Evolutionary conservation across 2,113 vertebrate species (phyloP).

Genomic region (Ancistrus triradiatus): DNA sequence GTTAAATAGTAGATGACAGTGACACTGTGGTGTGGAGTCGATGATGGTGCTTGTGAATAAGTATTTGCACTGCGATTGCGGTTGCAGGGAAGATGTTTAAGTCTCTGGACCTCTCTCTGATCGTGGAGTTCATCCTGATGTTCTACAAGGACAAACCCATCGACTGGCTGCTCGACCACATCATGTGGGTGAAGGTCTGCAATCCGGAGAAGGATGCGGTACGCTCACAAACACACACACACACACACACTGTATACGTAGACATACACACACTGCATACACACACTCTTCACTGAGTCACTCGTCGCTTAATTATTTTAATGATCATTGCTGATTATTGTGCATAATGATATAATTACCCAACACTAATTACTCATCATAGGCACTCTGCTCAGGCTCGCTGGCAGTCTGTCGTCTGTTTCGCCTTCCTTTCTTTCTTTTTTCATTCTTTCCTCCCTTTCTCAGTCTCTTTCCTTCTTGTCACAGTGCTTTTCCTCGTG

Average conservation of each 20-base stretch:
- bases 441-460: neutral
- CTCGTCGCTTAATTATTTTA: neutral
- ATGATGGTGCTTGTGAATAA: neutral
- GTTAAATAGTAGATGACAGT: too few relatives aligned
- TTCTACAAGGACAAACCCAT: constrained; percentile 99
- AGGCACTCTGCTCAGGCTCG: constrained; percentile 10
- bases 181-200: constrained; percentile 99
- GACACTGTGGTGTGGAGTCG: neutral
- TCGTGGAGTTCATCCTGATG: constrained; percentile 98
- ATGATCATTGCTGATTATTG: constrained; percentile 16
- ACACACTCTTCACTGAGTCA: neutral
- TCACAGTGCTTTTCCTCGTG: neutral
- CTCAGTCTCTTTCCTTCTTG: neutral
- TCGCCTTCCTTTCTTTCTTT: too few relatives aligned
- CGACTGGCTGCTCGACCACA: constrained; percentile 97
- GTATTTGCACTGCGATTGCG: neutral
- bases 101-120: constrained; percentile 90
- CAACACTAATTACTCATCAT: constrained; percentile 9
- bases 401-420: neutral
- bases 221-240: constrained; percentile 46
- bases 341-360: constrained; percentile 19
- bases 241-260: neutral
- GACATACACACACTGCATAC: neutral
- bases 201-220: constrained; percentile 98
- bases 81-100: constrained; percentile 95